Conservation (phyloP, 2,113 vertebrate species). For the Odontophorus gujanensis region DNA sequence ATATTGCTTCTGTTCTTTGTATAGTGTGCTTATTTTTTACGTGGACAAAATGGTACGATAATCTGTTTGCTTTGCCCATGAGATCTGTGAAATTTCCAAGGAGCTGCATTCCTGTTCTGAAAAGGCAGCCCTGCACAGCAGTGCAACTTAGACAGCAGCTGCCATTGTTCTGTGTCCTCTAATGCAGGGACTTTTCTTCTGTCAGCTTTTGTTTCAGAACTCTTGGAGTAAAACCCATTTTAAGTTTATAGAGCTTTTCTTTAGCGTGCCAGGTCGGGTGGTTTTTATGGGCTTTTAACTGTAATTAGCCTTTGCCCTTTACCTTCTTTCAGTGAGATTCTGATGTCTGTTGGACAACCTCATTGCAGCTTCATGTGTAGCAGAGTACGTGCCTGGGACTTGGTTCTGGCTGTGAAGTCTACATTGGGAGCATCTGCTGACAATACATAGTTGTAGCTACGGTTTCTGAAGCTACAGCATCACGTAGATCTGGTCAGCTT, state of each 20-base stretch:
- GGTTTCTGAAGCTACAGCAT: not conserved
- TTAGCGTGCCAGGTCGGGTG: not conserved
- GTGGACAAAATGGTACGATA: not conserved
- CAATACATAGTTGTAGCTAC: fast-evolving
- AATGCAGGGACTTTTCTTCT: not conserved
- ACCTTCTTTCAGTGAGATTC: not conserved
- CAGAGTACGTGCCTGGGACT: not conserved
- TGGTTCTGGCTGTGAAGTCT: not conserved
- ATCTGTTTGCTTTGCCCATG: not conserved
- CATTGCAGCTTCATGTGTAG: not conserved
- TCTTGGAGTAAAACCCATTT: not conserved
- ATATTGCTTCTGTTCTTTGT: conserved; percentile 35
- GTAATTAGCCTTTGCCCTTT: not conserved
- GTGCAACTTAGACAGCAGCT: fast-evolving
- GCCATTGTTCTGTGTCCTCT: not conserved
- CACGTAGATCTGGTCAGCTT: not conserved
- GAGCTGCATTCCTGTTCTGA: not conserved
- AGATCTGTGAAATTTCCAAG: not conserved
- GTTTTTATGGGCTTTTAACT: not conserved
- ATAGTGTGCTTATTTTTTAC: conserved; percentile 11
- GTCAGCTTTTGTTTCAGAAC: not conserved
- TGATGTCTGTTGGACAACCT: not conserved
- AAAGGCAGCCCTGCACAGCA: not conserved
- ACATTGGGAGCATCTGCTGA: not conserved
- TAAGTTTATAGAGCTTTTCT: not conserved